These are phyloP conservation scores for Aromia moschata DNA, from an alignment of 2,888 invertebrate species.

Conservation along the genomic window DNA sequence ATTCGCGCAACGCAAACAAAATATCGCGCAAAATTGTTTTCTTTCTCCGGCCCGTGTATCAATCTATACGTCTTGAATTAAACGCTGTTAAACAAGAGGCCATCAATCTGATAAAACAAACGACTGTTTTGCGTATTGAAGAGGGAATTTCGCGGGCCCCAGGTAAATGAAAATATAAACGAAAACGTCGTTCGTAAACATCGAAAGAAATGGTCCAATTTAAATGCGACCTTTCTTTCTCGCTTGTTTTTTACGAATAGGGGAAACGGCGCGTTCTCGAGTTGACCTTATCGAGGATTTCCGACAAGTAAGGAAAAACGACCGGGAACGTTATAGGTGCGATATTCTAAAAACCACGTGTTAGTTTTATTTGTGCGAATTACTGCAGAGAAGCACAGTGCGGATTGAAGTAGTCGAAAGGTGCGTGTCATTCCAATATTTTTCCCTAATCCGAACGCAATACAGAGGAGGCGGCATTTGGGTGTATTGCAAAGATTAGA, in stretches of 20 bases:
- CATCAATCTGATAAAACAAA: constrained; percentile 19
- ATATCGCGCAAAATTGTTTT: constrained; percentile 27
- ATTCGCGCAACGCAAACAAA: constrained; percentile 36
- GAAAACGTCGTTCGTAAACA: neutral
- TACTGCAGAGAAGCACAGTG: neutral
- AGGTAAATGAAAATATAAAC: constrained; percentile 1
- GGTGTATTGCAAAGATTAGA: neutral
- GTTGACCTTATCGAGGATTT: constrained; percentile 13
- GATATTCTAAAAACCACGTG: constrained; percentile 17
- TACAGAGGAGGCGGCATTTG: constrained; percentile 5
- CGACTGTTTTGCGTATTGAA: constrained; percentile 8
- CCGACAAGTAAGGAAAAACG: neutral
- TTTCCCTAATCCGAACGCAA: neutral
- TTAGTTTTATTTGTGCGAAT: constrained; percentile 19
- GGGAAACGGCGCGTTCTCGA: constrained; percentile 5
- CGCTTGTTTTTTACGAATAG: neutral
- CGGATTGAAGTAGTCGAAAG: constrained; percentile 15
- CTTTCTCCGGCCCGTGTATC: constrained; percentile 12
- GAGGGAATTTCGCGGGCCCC: neutral
- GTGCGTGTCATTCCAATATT: neutral
- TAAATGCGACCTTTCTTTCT: neutral
- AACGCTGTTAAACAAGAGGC: constrained; percentile 16
- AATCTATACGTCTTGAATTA: constrained; percentile 14
- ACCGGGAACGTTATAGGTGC: constrained; percentile 3
- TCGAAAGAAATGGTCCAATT: constrained; percentile 11